Base-by-base conservation (phyloP, 2,888 invertebrate species). In the Trachelus tabidus region DNA sequence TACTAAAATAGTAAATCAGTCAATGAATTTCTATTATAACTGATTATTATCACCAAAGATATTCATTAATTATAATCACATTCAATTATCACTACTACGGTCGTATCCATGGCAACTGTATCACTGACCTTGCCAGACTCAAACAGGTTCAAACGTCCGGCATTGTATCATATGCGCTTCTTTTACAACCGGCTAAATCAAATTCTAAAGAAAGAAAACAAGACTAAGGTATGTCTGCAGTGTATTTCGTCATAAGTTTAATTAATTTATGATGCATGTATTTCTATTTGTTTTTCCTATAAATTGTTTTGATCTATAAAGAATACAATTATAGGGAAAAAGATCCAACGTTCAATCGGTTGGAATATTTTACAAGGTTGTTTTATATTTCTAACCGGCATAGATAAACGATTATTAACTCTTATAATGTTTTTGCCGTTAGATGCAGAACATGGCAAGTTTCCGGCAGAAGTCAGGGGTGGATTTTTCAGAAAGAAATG, bases 401-500 rank as follows among this genome's bases (percentile, higher is more conserved):
- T 23, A 56, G 2, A 23, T 23, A 9, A 23, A 56, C 9, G 1
- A 56, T 23, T 56, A 23, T 56, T 56, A 56, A 56, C 56, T 23
- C 9, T 56, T 56, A 6, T 23, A 56, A 56, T 23, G 6, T 56
- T 23, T 56, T 56, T 56, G 23, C 23, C 23, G 23, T 56, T 2
- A 56, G 56, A 56, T 56, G 23, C 56, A 56, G 23, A 56, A 56
- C 9, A 6, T 56, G 23, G 23, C 23, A 56, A 15, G 23, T 9
- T 56, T 23, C 2, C 23, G 23, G 9, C 56, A 56, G 1, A 56
- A 56, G 2, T 23, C 56, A 9, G 23, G 23, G 56, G 9, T 23
- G 1, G 85, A 88, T 75, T 78, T 82, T 37, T 68, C 85, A 68
- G 87, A 91, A 76, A 89, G 92, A 75, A 90, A 92, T 83, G 89